Percentiles rank a stretch among this genome's conserved stretches.
These are phyloP conservation scores for Heloderma charlesbogerti DNA, from an alignment of 2,113 vertebrate species.

Conservation along the genomic window DNA sequence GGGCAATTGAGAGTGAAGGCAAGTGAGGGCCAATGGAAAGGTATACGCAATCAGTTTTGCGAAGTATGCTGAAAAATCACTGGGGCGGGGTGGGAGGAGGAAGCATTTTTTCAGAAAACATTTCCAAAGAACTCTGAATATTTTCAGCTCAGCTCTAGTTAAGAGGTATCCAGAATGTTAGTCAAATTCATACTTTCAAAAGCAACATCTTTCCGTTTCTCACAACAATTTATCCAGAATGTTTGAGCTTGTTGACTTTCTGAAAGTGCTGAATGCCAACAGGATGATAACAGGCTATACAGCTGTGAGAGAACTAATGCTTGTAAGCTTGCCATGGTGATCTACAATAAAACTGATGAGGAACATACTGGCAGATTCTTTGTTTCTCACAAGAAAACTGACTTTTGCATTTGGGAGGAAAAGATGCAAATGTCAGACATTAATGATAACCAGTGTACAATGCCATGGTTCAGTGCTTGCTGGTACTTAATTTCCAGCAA, in stretches of 20 bases:
- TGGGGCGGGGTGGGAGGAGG: too few relatives aligned
- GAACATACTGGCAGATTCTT: neutral
- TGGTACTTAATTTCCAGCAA: conserved; percentile 58
- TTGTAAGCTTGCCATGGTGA: conserved; percentile 24
- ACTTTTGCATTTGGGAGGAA: conserved; percentile 35
- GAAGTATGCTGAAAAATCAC: neutral
- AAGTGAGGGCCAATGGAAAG: neutral
- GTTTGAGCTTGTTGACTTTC: neutral
- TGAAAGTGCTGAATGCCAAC: neutral
- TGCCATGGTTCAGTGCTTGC: conserved; percentile 42
- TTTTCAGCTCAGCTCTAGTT: neutral
- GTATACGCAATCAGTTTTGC: neutral
- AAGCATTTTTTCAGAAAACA: neutral
- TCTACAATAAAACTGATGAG: conserved; percentile 41
- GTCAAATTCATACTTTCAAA: neutral
- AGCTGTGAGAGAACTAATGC: neutral
- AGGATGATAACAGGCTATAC: neutral
- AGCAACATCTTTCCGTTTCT: neutral
- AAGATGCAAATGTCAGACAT: conserved; percentile 64
- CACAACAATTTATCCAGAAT: neutral
- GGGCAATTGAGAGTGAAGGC: neutral
- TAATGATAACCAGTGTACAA: conserved; percentile 55
- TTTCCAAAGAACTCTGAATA: neutral
- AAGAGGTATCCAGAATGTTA: neutral
- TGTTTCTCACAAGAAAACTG: conserved; percentile 47